These are phyloP conservation scores for Chrysocyon brachyurus DNA, from an alignment of 2,797 vertebrate genomes.

Conservation along the genomic window DNA sequence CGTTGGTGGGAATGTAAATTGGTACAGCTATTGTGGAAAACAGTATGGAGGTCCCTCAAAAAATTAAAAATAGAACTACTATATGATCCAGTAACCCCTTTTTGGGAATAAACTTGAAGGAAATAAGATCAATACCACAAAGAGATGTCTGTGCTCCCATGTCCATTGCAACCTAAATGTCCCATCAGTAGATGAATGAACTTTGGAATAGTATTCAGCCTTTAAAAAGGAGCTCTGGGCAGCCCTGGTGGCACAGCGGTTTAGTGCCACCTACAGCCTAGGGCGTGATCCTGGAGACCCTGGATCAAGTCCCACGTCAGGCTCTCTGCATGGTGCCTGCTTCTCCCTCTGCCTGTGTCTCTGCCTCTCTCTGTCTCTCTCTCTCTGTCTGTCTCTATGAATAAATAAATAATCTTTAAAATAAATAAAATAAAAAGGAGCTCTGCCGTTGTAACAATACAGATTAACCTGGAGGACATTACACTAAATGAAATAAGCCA, in stretches of 20 bases:
- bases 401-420: no score
- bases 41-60: background rate
- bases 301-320: no score
- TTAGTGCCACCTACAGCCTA: no score
- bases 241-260: no score
- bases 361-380: no score
- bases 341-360: no score
- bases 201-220: background rate
- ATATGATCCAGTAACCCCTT: background rate
- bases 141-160: background rate
- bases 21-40: background rate
- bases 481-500: background rate
- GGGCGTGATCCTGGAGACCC: no score
- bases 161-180: background rate
- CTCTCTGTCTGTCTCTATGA: no score
- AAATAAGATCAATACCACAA: background rate
- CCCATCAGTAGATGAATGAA: background rate
- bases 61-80: background rate
- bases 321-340: no score
- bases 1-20: background rate
- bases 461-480: background rate
- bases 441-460: background rate
- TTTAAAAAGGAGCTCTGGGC: background rate
- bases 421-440: no score
- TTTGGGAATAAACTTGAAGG: background rate